Conservation (phyloP, 1,140 invertebrate genomes). For the Pogonomyrmex californicus region DNA sequence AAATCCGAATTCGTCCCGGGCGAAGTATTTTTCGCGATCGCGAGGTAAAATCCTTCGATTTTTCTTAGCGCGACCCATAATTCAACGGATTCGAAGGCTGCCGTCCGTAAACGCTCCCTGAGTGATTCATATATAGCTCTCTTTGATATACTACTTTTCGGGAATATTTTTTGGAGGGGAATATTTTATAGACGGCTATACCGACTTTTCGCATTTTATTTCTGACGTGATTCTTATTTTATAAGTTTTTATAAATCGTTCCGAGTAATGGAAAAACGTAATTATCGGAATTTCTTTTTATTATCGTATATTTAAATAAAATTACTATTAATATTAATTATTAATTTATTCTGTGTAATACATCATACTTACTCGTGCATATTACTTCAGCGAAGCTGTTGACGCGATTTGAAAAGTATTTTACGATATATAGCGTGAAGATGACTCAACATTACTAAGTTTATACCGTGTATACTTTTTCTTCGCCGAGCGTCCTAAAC, state of each 20-base stretch:
- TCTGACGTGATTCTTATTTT: background rate
- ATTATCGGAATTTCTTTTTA: background rate
- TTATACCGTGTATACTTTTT: conserved; percentile 5
- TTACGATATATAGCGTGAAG: background rate
- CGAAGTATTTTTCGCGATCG: background rate
- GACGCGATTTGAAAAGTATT: background rate
- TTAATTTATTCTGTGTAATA: background rate
- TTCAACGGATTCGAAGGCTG: conserved; percentile 21
- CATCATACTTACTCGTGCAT: background rate
- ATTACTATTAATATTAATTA: background rate
- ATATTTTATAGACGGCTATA: background rate
- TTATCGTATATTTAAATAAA: background rate
- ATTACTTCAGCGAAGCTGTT: no score
- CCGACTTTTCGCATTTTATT: background rate
- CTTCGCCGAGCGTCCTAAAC: background rate
- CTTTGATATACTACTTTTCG: conserved; percentile 6
- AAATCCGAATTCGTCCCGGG: background rate
- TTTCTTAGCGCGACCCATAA: conserved; percentile 14
- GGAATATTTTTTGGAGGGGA: background rate
- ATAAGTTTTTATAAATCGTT: background rate
- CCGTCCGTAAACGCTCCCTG: conserved; percentile 34
- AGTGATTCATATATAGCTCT: conserved; percentile 35
- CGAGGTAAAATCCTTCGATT: background rate
- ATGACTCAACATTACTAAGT: conserved; percentile 24
- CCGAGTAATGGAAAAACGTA: no score